Conservation (phyloP, 2,113 vertebrate genomes). For the Takifugu flavidus region DNA sequence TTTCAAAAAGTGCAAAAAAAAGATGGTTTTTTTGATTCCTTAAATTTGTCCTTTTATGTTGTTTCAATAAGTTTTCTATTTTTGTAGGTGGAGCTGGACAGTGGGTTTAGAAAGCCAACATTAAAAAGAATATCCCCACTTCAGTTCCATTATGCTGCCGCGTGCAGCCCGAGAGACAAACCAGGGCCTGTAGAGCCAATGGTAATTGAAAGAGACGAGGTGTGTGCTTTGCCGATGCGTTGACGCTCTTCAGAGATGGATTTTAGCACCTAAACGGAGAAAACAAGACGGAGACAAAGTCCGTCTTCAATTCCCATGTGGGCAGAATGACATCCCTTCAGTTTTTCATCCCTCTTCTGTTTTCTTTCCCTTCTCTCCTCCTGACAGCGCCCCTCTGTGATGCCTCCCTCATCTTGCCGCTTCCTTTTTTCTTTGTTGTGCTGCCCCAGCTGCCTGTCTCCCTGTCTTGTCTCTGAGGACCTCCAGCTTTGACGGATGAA, state of each 20-base stretch:
- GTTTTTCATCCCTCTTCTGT: neutral
- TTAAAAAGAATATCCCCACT: too few species aligned
- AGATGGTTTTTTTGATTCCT: too few species aligned
- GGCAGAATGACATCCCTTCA: neutral
- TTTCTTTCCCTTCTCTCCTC: neutral
- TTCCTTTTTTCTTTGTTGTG: neutral
- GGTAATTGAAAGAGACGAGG: neutral
- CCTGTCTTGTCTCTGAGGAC: slow-evolving; percentile 26
- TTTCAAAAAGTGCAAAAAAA: too few species aligned
- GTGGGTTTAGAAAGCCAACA: too few species aligned
- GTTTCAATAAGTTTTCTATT: too few species aligned
- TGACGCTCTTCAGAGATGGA: too few species aligned
- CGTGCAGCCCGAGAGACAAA: neutral
- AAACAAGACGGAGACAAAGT: neutral
- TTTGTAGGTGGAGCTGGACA: too few species aligned
- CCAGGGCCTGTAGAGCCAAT: neutral
- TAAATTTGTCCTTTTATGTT: too few species aligned
- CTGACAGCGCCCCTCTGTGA: neutral
- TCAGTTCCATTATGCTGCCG: too few species aligned
- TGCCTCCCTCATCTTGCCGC: neutral
- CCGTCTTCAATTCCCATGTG: neutral
- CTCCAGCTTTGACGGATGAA: slow-evolving; percentile 36
- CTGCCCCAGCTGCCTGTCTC: neutral
- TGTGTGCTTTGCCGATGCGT: too few species aligned
- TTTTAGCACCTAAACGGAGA: neutral